Evolutionary conservation across 2,797 vertebrate genomes (phyloP), one percentile per base, ranked within the genome.

Genomic region (Sciurus vulgaris): DNA sequence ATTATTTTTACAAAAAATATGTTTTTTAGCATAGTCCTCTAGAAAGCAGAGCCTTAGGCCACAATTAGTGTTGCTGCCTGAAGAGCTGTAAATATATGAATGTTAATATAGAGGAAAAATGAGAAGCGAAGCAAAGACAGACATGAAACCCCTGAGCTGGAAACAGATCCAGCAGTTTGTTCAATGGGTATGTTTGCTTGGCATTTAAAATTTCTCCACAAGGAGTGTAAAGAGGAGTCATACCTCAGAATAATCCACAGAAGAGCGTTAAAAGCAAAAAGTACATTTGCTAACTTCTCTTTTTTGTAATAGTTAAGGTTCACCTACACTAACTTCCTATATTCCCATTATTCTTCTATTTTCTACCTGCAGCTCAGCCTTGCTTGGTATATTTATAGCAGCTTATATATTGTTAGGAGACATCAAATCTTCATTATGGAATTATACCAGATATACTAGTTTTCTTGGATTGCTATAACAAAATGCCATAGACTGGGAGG

Each of bases 21-120:
- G 11, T 65, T 93, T 85, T 59, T 91, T 70, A 76, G 26, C 10
- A 20, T 35, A 5, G 1, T 69, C 12, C 28, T 79, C n/a, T 51
- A 56, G 77, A 54, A 95, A 88, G 61, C 8, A 73, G 72, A 76
- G 17, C 47, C 54, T 38, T n/a, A 18, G 33, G 33, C 5, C 76
- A 35, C 6, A 81, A 83, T 33, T 65, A 93, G 17, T 14, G 9
- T 38, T 20, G 22, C 33, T 56, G 15, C 28, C 56, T 61, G 44
- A 63, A 3, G 38, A 65, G 10, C 3, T 44, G 1, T 1, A 24
- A 77, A 59, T 14, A 18, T 5, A 0, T 14, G 7, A 28, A 11
- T 51, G 41, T 15, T 81, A 33, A 38, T 51, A 74, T 7, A 61
- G 22, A 18, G 35, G 30, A 2, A 38, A 47, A 59, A 33, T 15